phyloP scores from a whole-genome alignment of 2,888 invertebrate genomes.

The Gastrophysa polygoni region DNA sequence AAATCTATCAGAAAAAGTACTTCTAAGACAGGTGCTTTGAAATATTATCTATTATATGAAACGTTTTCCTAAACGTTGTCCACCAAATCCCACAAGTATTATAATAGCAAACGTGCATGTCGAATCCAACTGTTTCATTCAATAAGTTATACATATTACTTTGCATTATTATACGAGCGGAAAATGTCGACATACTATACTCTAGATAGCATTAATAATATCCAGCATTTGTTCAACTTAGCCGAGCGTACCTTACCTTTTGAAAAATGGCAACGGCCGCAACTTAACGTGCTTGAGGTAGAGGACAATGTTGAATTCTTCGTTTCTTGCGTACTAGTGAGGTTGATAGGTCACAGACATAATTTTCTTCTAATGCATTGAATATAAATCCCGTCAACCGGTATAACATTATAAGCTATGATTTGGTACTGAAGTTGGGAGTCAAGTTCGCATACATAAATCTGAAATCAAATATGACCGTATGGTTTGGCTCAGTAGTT shows the following conservation, averaged over 20 bases:
- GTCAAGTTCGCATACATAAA: slow-evolving; percentile 18
- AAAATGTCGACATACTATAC: slow-evolving; percentile 24
- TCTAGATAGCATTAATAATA: slow-evolving; percentile 32
- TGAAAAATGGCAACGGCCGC: slow-evolving; percentile 28
- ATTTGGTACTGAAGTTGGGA: slow-evolving; percentile 16
- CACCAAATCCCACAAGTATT: not conserved
- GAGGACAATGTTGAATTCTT: slow-evolving; percentile 38
- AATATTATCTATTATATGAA: no score
- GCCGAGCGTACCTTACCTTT: slow-evolving; percentile 31
- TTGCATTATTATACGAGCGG: slow-evolving; percentile 24
- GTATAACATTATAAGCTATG: slow-evolving; percentile 20
- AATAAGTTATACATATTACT: slow-evolving; percentile 7
- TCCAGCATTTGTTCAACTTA: slow-evolving; percentile 36
- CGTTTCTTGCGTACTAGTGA: slow-evolving; percentile 19
- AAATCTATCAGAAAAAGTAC: no score
- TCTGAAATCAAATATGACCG: slow-evolving; percentile 5
- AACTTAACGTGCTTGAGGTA: slow-evolving; percentile 26
- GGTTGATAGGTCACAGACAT: slow-evolving; percentile 38
- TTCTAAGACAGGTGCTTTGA: no score
- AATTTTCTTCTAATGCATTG: slow-evolving; percentile 41
- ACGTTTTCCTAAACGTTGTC: no score
- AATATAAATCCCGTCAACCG: slow-evolving; percentile 24
- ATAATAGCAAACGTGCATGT: not conserved
- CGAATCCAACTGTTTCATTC: slow-evolving; percentile 10
- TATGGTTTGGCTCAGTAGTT: not conserved